Base-by-base conservation (phyloP, 2,113 vertebrate genomes). In the Limnothrissa miodon region DNA sequence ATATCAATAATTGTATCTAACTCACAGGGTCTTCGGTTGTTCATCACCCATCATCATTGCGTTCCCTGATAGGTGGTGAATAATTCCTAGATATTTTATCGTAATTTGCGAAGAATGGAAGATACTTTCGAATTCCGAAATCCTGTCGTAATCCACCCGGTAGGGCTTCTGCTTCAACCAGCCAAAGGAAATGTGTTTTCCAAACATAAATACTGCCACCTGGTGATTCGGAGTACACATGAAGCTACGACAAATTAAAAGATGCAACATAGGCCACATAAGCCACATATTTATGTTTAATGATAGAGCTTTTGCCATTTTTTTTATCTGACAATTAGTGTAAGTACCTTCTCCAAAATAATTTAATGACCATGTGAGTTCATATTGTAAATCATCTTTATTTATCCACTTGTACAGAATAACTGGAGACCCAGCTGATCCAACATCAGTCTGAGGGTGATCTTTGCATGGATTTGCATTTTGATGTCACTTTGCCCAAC, bases 11-110 rank as follows among this genome's bases (percentile, higher is more conserved):
- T 51, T 48, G 8, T 5, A 29, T 36, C 9, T 45, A 78, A 89
- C 87, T 89, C 56, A 89, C 87, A 89, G 81, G 42, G 87, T 89
- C 84, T 82, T 85, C 81, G 87, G 87, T 79, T 87, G 86, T 46
- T 89, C 87, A 42, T 89, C 87, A 39, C 87, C 86, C 87, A 87
- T 80, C 87, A 87, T 88, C 83, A 45, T 87, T 66, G 21, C 82
- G 66, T 74, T 74, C 66, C 66, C 66, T 21, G 25, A 33, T 74
- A 74, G 66, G 66, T n/a, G 33, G 66, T 74, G 66, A 74, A 36
- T 36, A 36, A 74, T 36, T 36, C 66, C 66, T 6, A 74, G 66
- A 74, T 15, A 74, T 36, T 74, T 36, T 74, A 74, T 74, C 66
- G 25, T 74, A 17, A 36, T 10, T 74, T 74, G 66, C 29, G 66